Evolutionary conservation across 2,113 vertebrate genomes (phyloP).

Genomic region (Eulemur macaco): DNA sequence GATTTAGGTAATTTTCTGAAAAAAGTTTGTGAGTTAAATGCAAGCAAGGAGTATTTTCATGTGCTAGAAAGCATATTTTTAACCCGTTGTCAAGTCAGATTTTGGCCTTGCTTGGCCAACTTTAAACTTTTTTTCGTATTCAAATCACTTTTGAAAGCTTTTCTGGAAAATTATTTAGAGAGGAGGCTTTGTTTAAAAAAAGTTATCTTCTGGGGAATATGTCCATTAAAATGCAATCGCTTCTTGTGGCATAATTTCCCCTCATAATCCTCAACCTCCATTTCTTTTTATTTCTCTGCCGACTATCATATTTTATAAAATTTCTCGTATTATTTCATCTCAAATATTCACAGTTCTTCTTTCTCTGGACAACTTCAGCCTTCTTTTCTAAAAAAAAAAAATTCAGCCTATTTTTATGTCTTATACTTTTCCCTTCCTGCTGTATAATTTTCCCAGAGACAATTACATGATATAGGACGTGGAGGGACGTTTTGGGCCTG

Average conservation of each 20-base stretch:
- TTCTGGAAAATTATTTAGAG: constrained; percentile 13
- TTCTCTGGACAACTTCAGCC: neutral
- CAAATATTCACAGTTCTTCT: neutral
- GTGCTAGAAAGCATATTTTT: neutral
- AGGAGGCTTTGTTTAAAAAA: neutral
- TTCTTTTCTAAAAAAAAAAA: constrained; percentile 9
- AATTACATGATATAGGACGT: neutral
- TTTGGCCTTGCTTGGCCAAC: neutral
- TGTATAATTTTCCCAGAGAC: neutral
- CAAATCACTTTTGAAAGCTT: neutral
- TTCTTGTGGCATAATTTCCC: neutral
- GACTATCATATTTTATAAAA: neutral
- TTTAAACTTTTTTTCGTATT: neutral
- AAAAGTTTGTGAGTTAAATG: neutral
- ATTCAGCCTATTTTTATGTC: neutral
- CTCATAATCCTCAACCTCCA: neutral
- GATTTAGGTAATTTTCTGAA: neutral
- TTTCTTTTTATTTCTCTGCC: neutral
- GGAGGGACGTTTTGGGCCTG: neutral
- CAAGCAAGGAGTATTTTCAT: neutral
- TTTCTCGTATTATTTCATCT: neutral
- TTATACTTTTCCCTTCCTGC: neutral
- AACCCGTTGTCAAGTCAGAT: neutral
- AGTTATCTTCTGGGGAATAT: neutral
- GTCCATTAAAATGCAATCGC: neutral